Conservation (phyloP, 2,797 vertebrate species). For the Coreius guichenoti region DNA sequence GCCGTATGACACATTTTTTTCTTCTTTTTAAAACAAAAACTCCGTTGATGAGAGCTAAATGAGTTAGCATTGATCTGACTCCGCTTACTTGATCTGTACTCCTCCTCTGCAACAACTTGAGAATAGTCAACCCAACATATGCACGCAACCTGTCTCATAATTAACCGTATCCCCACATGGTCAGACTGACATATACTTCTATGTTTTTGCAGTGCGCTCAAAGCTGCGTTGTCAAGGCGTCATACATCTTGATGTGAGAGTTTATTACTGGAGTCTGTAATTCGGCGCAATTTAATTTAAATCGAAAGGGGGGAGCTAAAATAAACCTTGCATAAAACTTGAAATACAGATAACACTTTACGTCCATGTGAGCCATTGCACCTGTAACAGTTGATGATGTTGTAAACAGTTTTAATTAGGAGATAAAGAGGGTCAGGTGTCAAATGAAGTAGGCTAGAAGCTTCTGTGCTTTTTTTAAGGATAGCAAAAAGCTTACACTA, state of each 20-base stretch:
- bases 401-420: constrained; percentile 10
- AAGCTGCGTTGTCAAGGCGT: constrained; percentile 17
- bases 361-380: background rate
- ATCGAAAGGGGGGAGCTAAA: background rate
- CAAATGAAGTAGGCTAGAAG: background rate
- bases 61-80: constrained; percentile 36
- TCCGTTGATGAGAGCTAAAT: constrained; percentile 22
- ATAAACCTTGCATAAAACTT: background rate
- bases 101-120: constrained; percentile 8
- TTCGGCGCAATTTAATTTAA: background rate
- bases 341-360: background rate
- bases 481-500: background rate
- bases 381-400: background rate
- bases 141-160: constrained; percentile 24
- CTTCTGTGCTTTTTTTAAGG: background rate
- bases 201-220: background rate
- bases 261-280: background rate
- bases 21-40: constrained; percentile 14
- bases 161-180: constrained; percentile 11
- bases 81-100: background rate
- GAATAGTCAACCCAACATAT: constrained; percentile 16
- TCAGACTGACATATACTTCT: constrained; percentile 13
- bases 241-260: background rate
- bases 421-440: constrained; percentile 3
- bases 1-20: background rate